Evolutionary conservation across 2,888 invertebrate genomes (phyloP).

Genomic region (Choristoneura rosaceana): DNA sequence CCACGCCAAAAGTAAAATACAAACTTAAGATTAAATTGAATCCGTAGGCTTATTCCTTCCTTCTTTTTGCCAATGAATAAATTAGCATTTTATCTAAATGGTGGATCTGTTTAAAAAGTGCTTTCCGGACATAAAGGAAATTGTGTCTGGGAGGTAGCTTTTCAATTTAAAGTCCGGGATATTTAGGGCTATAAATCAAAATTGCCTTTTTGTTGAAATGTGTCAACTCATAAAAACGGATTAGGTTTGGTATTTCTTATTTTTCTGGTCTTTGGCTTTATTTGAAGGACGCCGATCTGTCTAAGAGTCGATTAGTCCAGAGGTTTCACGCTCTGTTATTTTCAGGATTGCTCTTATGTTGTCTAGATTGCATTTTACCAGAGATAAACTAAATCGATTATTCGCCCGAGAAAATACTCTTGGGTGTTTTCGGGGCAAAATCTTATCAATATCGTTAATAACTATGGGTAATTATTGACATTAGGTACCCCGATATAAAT

Average conservation of each 20-base stretch:
- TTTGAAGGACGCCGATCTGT: neutral
- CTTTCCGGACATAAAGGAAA: conserved; percentile 66
- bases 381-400: no score
- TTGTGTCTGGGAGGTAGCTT: conserved; percentile 55
- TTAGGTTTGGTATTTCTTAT: conserved; percentile 1
- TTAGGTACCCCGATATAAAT: no score
- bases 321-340: neutral
- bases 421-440: no score
- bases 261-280: neutral
- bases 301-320: neutral
- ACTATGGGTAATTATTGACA: no score
- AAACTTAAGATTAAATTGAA: conserved; percentile 73
- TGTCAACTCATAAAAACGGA: conserved; percentile 37
- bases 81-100: conserved; percentile 81
- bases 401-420: no score
- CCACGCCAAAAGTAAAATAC: conserved; percentile 73
- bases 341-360: neutral
- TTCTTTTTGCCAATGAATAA: conserved; percentile 81
- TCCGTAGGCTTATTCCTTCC: conserved; percentile 69
- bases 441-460: no score
- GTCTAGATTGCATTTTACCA: no score
- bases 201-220: conserved; percentile 38
- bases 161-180: conserved; percentile 56
- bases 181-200: conserved; percentile 55
- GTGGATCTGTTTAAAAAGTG: conserved; percentile 78